Conservation (phyloP, 2,113 vertebrate species). For the Hippoglossus stenolepis region DNA sequence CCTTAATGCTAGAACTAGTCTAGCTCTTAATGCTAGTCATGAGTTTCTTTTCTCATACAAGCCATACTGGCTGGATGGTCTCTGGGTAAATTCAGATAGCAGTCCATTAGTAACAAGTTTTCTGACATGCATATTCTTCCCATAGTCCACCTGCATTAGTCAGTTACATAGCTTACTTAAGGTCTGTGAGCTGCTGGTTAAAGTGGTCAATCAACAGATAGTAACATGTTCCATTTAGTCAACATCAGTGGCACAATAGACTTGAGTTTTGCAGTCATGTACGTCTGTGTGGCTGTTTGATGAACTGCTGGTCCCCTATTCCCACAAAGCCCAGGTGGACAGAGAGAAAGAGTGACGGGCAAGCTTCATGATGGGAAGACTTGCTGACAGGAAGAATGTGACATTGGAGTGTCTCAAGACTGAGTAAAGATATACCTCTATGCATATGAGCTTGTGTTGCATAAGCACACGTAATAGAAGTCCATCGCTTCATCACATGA, state of each 20-base stretch:
- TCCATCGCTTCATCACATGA: slow-evolving; percentile 25
- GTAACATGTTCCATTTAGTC: slow-evolving; percentile 5
- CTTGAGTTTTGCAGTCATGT: neutral
- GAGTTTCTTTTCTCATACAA: slow-evolving; percentile 63
- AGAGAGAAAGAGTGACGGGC: neutral
- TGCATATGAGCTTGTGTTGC: slow-evolving; percentile 68
- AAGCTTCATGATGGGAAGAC: slow-evolving; percentile 11
- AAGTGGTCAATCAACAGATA: neutral
- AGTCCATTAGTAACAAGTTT: slow-evolving; percentile 23
- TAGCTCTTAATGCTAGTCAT: slow-evolving; percentile 41
- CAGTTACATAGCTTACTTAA: slow-evolving; percentile 25
- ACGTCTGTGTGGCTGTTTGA: slow-evolving; percentile 1
- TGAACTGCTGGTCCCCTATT: slow-evolving; percentile 25
- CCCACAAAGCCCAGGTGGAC: neutral
- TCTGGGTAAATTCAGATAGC: slow-evolving; percentile 38
- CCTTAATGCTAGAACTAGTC: slow-evolving; percentile 78
- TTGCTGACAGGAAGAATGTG: slow-evolving; percentile 41
- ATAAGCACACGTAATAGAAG: slow-evolving; percentile 35
- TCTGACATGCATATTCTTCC: slow-evolving; percentile 30
- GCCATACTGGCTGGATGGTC: slow-evolving; percentile 78
- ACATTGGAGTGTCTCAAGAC: slow-evolving; percentile 31
- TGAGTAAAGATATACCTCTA: slow-evolving; percentile 71
- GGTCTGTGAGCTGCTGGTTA: neutral
- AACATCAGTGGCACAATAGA: neutral
- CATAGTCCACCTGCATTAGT: slow-evolving; percentile 20